Evolutionary conservation across 1,140 invertebrate genomes (phyloP).

Genomic region (Kradibia gibbosae): DNA sequence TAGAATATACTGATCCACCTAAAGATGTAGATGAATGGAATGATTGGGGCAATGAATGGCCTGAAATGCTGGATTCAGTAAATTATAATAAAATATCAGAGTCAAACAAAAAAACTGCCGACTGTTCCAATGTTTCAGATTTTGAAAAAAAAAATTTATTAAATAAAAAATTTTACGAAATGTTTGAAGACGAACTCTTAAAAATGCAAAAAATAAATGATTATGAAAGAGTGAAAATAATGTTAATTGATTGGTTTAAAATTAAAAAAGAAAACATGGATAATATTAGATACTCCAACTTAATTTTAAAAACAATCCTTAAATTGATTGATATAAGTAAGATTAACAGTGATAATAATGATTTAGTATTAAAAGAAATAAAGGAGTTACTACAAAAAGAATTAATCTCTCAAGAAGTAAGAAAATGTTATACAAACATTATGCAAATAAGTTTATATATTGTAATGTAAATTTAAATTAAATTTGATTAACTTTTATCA

Average conservation of each 20-base stretch:
- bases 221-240: conserved; percentile 60
- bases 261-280: conserved; percentile 51
- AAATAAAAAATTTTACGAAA: conserved; percentile 60
- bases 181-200: conserved; percentile 59
- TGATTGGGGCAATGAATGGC: conserved; percentile 44
- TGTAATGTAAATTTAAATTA: not conserved
- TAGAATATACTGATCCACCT: not conserved
- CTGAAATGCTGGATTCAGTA: conserved; percentile 28
- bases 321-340: conserved; percentile 48
- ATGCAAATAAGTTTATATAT: conserved; percentile 24
- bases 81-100: too few species aligned
- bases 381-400: conserved; percentile 59
- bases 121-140: not conserved
- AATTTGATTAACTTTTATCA: conserved; percentile 34
- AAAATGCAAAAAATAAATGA: conserved; percentile 57
- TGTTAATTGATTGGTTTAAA: conserved; percentile 59
- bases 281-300: conserved; percentile 57
- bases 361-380: conserved; percentile 60
- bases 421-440: conserved; percentile 30
- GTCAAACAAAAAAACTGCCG: conserved; percentile 4
- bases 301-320: conserved; percentile 59
- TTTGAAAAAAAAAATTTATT: conserved; percentile 45
- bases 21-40: conserved; percentile 41
- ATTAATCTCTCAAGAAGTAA: conserved; percentile 57
- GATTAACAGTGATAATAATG: conserved; percentile 43